Base-by-base conservation (phyloP, 2,113 vertebrate genomes). In the Cephalopterus ornatus region DNA sequence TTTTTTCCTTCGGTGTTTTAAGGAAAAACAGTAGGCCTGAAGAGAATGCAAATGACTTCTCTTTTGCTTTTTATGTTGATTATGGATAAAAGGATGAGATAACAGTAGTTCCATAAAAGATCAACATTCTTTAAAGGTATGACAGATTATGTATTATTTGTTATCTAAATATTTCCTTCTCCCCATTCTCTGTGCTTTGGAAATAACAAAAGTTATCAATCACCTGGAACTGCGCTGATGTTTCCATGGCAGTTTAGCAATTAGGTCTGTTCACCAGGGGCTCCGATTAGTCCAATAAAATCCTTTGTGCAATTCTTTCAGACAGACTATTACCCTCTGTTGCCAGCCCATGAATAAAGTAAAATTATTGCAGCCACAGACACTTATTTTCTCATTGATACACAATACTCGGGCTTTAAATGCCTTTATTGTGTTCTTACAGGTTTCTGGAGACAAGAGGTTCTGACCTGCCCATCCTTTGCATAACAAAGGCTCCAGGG, bases 231-330 rank as follows among this genome's bases (percentile, higher is more conserved):
- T 26, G 15, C 87, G 81, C 80, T 95, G 89, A 95, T 94, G 85
- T 84, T 97, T 97, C 96, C 93, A 74, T 92, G 87, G 85, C 71
- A 97, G 94, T 96, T 95, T 89, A 93, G 82, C 93, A 97, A 97
- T 95, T 97, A 97, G 84, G 61, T 96, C 85, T 96, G 74, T 93
- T 97, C 97, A 97, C 80, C 59, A 65, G 67, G 49, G 74, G 37
- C 85, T 87, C 58, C 0, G 30, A 93, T 90, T 74, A 93, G 63
- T 90, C 92, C 77, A 97, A 84, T 91, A 82, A 88, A 96, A 73
- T 59, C 89, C 50, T 96, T 91, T 94, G 91, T 79, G 62, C 66
- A 77, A 18, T 82, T 91, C 52, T 95, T 95, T 94, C 66, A 89
- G 84, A 37, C 27, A 77, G 35, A 80, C 65, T 79, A 58, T 83